Evolutionary conservation across 53 echinoderm and acorn worm species (phyloP).

Genomic region (Crossaster papposus): DNA sequence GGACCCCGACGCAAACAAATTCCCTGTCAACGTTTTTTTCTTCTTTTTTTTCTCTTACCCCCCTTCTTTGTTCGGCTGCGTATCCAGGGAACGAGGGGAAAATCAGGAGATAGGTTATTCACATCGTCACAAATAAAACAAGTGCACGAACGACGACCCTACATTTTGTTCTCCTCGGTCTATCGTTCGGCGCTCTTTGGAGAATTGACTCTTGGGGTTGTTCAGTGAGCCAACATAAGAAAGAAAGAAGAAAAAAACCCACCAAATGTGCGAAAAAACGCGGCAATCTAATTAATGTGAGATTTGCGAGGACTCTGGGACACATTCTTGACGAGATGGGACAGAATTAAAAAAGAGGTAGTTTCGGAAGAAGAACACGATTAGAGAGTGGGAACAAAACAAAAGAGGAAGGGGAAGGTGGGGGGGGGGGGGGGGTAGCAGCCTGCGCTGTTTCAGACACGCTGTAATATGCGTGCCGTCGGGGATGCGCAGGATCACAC

Average conservation of each 20-base stretch:
- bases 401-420: neutral
- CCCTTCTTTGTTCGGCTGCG: neutral
- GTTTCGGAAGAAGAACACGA: neutral
- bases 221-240: neutral
- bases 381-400: neutral
- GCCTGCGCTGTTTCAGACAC: neutral
- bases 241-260: too few species aligned
- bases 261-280: neutral
- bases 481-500: conserved; percentile 3
- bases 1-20: neutral
- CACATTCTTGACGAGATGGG: neutral
- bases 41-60: neutral
- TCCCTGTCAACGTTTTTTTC: neutral
- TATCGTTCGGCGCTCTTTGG: neutral
- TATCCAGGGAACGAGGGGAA: neutral
- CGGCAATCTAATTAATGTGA: conserved; percentile 44
- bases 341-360: neutral
- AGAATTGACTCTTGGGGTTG: neutral
- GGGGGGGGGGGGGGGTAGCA: neutral
- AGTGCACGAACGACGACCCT: neutral
- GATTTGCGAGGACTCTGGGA: conserved; percentile 31
- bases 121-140: neutral
- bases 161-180: neutral
- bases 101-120: neutral
- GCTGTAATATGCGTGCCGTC: conserved; percentile 21